A percentile compares a stretch with the other conserved stretches of the same genome.
Conservation (phyloP, 2,797 vertebrate genomes). For the Sebastes kiyomatsui region DNA sequence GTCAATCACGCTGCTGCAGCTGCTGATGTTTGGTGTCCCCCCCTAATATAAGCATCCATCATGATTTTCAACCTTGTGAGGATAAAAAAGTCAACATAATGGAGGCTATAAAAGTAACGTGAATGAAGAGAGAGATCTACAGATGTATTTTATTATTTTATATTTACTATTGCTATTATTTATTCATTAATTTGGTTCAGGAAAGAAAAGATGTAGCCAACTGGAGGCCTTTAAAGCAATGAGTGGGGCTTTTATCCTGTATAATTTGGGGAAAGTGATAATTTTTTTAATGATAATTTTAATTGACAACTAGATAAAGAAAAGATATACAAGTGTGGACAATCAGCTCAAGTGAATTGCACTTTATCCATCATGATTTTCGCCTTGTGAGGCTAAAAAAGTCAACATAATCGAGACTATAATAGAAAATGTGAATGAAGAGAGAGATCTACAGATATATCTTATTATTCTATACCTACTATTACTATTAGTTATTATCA, state of each 20-base stretch:
- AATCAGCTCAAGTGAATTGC: background rate
- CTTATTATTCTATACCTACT: background rate
- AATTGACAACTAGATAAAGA: background rate
- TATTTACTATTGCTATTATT: background rate
- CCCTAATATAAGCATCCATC: constrained; percentile 9
- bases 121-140: background rate
- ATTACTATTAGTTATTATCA: background rate
- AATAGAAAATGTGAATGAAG: background rate
- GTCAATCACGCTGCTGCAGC: constrained; percentile 57
- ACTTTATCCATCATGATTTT: background rate
- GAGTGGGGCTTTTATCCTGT: background rate
- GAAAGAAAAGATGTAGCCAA: background rate
- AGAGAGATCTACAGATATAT: background rate
- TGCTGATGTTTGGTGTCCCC: constrained; percentile 47
- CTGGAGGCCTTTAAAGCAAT: background rate
- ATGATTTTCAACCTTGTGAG: background rate
- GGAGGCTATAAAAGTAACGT: background rate
- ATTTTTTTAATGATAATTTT: background rate
- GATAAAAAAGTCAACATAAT: no score
- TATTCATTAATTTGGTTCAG: background rate
- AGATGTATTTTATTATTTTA: background rate
- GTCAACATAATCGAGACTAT: background rate
- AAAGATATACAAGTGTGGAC: background rate
- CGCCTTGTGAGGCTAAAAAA: background rate
- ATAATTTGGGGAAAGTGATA: background rate